Percentiles rank a stretch among this genome's conserved stretches.
phyloP scores from a whole-genome alignment of 2,113 vertebrate genomes.

The Eulemur rufifrons region DNA sequence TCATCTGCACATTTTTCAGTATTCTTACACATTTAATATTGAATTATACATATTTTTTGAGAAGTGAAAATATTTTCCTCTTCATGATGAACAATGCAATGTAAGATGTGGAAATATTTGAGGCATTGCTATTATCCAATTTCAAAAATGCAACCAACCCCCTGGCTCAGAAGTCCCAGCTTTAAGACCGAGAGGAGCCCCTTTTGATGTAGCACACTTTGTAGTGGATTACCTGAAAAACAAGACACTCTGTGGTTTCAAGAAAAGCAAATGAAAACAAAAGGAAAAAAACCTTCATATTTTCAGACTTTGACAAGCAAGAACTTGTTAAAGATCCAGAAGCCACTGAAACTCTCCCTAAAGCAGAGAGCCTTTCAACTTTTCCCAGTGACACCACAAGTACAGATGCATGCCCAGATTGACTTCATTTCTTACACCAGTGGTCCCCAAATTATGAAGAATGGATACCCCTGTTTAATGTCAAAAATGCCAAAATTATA shows the following conservation, averaged over 20 bases:
- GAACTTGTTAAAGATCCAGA: constrained; percentile 7
- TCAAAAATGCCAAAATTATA: not conserved
- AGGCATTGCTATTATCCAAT: not conserved
- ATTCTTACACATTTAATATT: not conserved
- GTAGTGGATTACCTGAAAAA: constrained; percentile 57
- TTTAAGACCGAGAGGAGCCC: not conserved
- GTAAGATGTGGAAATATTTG: not conserved
- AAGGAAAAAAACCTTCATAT: not conserved
- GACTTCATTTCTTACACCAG: not conserved
- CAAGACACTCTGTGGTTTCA: constrained; percentile 27
- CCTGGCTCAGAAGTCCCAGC: not conserved
- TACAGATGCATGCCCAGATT: not conserved
- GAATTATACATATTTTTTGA: not conserved
- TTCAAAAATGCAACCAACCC: not conserved
- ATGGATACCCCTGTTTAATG: not conserved
- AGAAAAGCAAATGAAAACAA: constrained; percentile 33
- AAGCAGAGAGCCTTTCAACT: not conserved
- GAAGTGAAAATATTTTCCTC: constrained; percentile 14
- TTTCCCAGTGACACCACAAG: not conserved
- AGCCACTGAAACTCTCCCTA: constrained; percentile 18
- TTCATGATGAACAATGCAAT: not conserved
- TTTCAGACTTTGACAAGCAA: constrained; percentile 21
- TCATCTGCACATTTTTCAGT: not conserved
- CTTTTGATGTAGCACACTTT: constrained; percentile 14
- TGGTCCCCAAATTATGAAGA: not conserved